A percentile compares a stretch with the other conserved stretches of the same genome.
Conservation (phyloP, 2,113 vertebrate species). For the Burhinus bistriatus region DNA sequence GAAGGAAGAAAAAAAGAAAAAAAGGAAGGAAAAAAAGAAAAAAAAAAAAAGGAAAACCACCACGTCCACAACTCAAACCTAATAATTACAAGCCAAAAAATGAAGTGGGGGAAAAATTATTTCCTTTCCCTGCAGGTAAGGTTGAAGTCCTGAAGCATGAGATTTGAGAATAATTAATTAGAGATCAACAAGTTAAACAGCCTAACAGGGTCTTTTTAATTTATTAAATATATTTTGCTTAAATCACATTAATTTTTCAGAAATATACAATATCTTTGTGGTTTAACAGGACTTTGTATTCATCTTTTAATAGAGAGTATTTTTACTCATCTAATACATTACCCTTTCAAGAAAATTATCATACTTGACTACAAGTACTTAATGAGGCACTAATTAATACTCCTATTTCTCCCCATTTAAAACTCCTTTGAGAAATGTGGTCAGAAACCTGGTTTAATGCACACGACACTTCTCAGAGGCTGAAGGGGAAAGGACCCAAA, state of each 20-base stretch:
- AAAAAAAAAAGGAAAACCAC: not conserved
- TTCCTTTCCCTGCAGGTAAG: not conserved
- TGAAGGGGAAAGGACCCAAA: not conserved
- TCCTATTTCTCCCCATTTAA: constrained; percentile 17
- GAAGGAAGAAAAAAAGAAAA: too few species aligned
- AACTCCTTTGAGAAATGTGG: constrained; percentile 66
- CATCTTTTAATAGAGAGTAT: constrained; percentile 54
- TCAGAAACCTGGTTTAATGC: constrained; percentile 37
- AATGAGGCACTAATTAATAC: constrained; percentile 67
- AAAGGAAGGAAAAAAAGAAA: too few species aligned
- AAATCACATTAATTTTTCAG: constrained; percentile 55
- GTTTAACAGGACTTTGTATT: constrained; percentile 59
- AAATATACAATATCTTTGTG: constrained; percentile 51
- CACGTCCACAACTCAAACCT: not conserved
- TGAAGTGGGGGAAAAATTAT: not conserved
- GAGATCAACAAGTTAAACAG: constrained; percentile 36
- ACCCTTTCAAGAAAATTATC: constrained; percentile 64
- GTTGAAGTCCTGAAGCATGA: not conserved
- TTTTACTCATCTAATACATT: constrained; percentile 65
- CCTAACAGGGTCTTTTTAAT: constrained; percentile 15
- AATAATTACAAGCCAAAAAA: not conserved
- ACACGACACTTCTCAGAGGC: not conserved
- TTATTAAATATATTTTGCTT: constrained; percentile 42
- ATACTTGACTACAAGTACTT: constrained; percentile 59
- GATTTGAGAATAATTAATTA: not conserved